Conservation (phyloP, 2,113 vertebrate species). For the human (Homo sapiens) region DNA sequence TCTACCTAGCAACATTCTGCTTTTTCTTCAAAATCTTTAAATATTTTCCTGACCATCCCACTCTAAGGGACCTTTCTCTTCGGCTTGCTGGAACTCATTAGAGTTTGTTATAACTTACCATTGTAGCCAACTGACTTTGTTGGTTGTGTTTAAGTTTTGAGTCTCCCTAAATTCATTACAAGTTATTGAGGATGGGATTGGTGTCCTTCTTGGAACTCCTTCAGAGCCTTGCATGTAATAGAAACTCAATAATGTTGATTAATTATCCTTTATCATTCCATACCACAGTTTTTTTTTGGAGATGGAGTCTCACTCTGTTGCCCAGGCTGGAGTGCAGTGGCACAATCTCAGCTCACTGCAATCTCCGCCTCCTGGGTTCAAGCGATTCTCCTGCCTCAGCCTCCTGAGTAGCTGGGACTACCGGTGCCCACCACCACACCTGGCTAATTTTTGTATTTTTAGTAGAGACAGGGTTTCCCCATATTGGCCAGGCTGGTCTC, state of each 20-base stretch:
- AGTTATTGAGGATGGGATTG: neutral
- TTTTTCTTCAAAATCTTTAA: slow-evolving; percentile 7
- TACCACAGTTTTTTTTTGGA: neutral
- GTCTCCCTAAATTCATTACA: neutral
- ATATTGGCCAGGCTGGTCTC: no score
- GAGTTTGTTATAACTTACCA: neutral
- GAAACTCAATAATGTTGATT: neutral
- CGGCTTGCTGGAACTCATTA: neutral
- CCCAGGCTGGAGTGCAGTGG: no score
- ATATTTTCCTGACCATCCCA: neutral
- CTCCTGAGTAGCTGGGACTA: no score
- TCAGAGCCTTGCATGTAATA: neutral
- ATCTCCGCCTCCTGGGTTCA: no score
- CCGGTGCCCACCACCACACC: no score
- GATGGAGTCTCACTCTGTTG: no score
- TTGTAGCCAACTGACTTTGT: neutral
- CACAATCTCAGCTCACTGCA: no score
- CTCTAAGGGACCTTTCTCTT: neutral
- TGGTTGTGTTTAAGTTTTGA: neutral
- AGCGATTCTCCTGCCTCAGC: no score
- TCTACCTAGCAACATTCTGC: neutral
- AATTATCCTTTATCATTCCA: neutral
- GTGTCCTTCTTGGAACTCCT: neutral
- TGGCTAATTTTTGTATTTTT: no score
- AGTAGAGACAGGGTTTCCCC: no score